phyloP scores from a whole-genome alignment of 2,888 invertebrate genomes.

The Macrophya alboannulata region DNA sequence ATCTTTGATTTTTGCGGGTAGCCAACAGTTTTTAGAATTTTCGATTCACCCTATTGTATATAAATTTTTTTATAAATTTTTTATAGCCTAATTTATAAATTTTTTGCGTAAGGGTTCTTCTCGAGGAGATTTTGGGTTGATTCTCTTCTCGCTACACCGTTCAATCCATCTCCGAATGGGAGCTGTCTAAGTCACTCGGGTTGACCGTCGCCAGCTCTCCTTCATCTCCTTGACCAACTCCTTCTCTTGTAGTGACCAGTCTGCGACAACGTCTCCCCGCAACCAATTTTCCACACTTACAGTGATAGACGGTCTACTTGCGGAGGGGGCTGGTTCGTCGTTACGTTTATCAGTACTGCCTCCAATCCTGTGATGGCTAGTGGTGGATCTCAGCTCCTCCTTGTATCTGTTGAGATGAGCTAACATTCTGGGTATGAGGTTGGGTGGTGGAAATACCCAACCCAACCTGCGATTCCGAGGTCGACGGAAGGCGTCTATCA shows the following conservation, averaged over 20 bases:
- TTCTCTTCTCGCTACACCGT: background rate
- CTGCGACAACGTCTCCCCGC: conserved; percentile 54
- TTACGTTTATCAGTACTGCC: conserved; percentile 57
- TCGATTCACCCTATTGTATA: no score
- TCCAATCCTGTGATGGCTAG: conserved; percentile 55
- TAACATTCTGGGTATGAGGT: conserved; percentile 60
- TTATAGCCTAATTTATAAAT: no score
- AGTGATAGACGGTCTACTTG: conserved; percentile 59
- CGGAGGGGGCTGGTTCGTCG: conserved; percentile 58
- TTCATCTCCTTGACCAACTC: conserved; percentile 23
- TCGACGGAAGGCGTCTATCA: conserved; percentile 61
- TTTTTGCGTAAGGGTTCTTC: no score
- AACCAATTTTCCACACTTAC: conserved; percentile 62
- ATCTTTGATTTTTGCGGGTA: no score
- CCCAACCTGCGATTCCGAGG: conserved; percentile 57
- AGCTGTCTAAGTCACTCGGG: conserved; percentile 33
- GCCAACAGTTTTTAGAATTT: no score
- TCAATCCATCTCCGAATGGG: conserved; percentile 29
- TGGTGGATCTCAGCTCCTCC: conserved; percentile 56
- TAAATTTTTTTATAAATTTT: no score
- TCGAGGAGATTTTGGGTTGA: conserved; percentile 25
- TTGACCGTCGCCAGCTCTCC: conserved; percentile 44
- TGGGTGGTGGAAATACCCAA: conserved; percentile 61
- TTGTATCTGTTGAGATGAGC: conserved; percentile 59
- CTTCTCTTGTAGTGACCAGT: conserved; percentile 44